Percentiles rank a stretch among this genome's conserved stretches.
phyloP scores from a whole-genome alignment of 2,888 invertebrate genomes.

The Campopleginae sp. region DNA sequence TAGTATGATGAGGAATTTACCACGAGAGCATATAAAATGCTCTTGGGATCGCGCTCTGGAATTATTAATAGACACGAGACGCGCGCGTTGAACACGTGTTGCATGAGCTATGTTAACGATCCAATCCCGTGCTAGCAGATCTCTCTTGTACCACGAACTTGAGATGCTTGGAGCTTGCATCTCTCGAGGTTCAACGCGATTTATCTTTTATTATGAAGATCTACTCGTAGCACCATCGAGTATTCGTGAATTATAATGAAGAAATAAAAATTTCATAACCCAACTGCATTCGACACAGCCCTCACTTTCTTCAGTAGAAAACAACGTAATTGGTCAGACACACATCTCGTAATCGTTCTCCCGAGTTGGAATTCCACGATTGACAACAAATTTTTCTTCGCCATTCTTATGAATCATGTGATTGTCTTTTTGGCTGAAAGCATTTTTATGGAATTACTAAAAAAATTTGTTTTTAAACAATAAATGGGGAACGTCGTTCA shows the following conservation, averaged over 20 bases:
- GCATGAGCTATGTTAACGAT: constrained; percentile 60
- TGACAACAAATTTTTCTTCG: not conserved
- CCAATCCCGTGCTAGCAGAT: constrained; percentile 60
- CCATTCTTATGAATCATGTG: too few relatives aligned
- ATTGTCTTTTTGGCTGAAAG: not conserved
- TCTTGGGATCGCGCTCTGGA: constrained; percentile 60
- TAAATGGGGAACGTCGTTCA: not conserved
- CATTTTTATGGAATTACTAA: not conserved
- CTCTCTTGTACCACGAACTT: constrained; percentile 28
- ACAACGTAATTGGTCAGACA: not conserved
- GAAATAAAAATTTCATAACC: not conserved
- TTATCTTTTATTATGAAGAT: constrained; percentile 17
- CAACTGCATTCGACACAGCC: not conserved
- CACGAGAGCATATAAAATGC: constrained; percentile 38
- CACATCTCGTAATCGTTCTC: not conserved
- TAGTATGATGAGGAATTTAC: constrained; percentile 27
- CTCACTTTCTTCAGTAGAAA: constrained; percentile 9
- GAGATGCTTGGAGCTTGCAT: constrained; percentile 70
- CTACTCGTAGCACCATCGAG: not conserved
- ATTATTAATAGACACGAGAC: constrained; percentile 73
- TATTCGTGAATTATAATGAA: not conserved
- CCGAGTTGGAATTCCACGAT: not conserved
- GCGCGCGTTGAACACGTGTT: constrained; percentile 37
- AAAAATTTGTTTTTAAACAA: too few relatives aligned
- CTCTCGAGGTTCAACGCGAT: constrained; percentile 36